Percentiles rank a stretch among this genome's conserved stretches.
phyloP scores from a whole-genome alignment of 2,113 vertebrate species.

The Procavia capensis region DNA sequence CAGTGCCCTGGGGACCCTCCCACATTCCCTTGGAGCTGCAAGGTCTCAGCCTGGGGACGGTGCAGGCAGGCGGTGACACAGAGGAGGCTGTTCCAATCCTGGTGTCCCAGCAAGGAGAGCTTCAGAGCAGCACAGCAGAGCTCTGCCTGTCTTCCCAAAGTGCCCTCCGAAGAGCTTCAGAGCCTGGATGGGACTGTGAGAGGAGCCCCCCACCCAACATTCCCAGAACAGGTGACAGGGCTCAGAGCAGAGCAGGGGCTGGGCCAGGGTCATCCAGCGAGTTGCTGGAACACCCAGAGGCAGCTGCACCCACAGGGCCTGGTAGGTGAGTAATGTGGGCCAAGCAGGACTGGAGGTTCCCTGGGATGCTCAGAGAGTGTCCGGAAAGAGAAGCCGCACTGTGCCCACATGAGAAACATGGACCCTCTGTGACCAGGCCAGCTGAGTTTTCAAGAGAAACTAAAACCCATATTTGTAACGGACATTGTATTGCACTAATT shows the following conservation, averaged over 20 bases:
- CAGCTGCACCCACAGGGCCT: neutral
- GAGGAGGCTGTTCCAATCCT: neutral
- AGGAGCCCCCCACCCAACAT: neutral
- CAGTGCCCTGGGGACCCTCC: neutral
- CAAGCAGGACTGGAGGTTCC: rapidly evolving
- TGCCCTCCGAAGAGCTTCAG: neutral
- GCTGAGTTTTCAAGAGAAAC: neutral
- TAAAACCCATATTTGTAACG: neutral
- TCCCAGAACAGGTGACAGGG: neutral
- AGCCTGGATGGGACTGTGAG: neutral
- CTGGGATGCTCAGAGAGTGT: neutral
- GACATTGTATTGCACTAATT: neutral
- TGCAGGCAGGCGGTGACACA: neutral
- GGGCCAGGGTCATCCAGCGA: neutral
- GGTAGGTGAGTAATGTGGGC: neutral
- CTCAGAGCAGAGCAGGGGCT: neutral
- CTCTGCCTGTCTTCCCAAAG: neutral
- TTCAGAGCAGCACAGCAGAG: conserved; percentile 48
- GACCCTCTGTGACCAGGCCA: neutral
- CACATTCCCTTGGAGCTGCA: neutral
- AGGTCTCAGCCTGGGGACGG: neutral
- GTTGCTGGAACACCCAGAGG: neutral
- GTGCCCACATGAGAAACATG: rapidly evolving
- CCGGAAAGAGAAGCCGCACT: too few relatives aligned
- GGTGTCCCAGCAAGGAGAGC: conserved; percentile 19